phyloP scores from a whole-genome alignment of 2,888 invertebrate genomes.

The Andricus curvator region DNA sequence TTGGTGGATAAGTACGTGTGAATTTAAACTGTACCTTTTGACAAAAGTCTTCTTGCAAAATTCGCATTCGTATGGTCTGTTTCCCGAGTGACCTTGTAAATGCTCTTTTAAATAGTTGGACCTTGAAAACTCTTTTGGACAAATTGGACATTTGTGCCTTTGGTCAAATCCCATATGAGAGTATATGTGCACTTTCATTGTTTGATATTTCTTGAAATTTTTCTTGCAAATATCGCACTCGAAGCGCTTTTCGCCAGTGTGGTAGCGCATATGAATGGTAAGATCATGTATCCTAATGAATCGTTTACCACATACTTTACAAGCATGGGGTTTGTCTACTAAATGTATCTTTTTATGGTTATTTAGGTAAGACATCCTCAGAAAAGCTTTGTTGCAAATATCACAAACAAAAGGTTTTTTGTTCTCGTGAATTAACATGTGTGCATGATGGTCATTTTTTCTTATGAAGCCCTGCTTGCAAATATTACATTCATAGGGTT shows the following conservation, averaged over 20 bases:
- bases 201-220: conserved; percentile 1
- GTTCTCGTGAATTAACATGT: background rate
- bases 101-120: background rate
- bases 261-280: background rate
- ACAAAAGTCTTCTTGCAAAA: background rate
- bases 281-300: conserved; percentile 3
- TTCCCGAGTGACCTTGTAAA: background rate
- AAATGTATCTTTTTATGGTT: conserved; percentile 1
- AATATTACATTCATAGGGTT: background rate
- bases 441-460: background rate
- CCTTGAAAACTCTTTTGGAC: conserved; percentile 7
- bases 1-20: background rate
- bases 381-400: conserved; percentile 1
- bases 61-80: background rate
- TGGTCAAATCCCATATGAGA: conserved; percentile 1
- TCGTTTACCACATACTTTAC: background rate
- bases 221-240: conserved; percentile 13
- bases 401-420: conserved; percentile 17
- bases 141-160: background rate
- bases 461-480: background rate
- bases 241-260: background rate
- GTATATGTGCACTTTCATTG: background rate
- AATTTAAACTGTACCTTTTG: background rate
- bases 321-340: background rate
- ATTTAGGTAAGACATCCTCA: conserved; percentile 6